Evolutionary conservation across 1,140 invertebrate genomes (phyloP), one percentile per base, ranked within the genome.

Genomic region (Melanaphis sacchari): DNA sequence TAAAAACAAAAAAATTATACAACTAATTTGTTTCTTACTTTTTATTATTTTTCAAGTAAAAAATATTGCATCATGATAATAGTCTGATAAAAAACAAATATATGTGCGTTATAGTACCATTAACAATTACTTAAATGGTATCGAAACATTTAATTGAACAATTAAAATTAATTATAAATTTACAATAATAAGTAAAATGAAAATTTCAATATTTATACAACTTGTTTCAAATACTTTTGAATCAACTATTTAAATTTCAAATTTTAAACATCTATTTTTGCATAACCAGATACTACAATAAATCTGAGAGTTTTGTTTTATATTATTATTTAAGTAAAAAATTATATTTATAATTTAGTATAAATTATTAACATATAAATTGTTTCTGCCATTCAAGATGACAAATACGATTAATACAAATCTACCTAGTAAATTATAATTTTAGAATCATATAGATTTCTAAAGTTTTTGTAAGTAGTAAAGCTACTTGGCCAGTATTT

Each of bases 381-480:
- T 38, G 22, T 89, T 49, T 89, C 22, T 54, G 11, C 0, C 31
- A 88, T 89, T 40, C 9, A 40, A 54, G 49, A 54, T 26, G n/a
- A 49, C 31, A 43, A 88, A 88, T 88, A 36, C 4, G 5, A 89
- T 76, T 76, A 76, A 76, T 76, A 76, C 59, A 15, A 76, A 76
- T 76, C 59, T 76, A 89, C 49, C 9, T 89, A 89, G 18, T 87
- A 46, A 52, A 26, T 52, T 52, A 6, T 40, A 40, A 9, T 90
- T 49, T 90, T n/a, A 90, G 40, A 90, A 31, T 6, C 21, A 90
- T 59, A 59, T 90, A 40, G 11, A 90, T 59, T 59, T 90, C 36
- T 90, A 90, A 90, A 90, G 66, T 24, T 43, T 90, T 90, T 59
- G 52, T 90, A 90, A 66, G 89, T 90, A 90, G 88, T 90, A 90